phyloP scores from a whole-genome alignment of 1,140 invertebrate genomes.

The Ooceraea biroi region DNA sequence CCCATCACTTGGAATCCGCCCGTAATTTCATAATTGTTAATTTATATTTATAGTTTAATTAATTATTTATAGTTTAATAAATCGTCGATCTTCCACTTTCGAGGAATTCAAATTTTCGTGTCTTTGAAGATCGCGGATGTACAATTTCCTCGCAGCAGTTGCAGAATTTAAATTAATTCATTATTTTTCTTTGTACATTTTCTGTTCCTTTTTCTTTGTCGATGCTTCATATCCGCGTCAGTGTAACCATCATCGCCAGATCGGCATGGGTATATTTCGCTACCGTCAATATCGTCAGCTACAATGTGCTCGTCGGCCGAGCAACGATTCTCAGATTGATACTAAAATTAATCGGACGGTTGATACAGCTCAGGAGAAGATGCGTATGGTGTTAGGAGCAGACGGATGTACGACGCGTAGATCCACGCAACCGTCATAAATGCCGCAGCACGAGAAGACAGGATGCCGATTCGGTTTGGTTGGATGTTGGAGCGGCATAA shows the following conservation, averaged over 20 bases:
- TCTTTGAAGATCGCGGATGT: too few species aligned
- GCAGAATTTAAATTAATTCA: too few species aligned
- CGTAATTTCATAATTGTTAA: too few species aligned
- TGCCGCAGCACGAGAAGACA: slow-evolving; percentile 1
- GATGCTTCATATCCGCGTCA: too few species aligned
- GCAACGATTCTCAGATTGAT: slow-evolving; percentile 63
- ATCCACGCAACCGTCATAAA: slow-evolving; percentile 42
- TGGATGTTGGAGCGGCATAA: slow-evolving; percentile 35
- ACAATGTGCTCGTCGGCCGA: slow-evolving; percentile 20
- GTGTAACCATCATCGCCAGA: too few species aligned
- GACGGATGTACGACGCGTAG: slow-evolving; percentile 8
- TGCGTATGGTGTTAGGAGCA: slow-evolving; percentile 30
- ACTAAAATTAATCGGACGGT: slow-evolving; percentile 67
- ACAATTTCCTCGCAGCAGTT: too few species aligned
- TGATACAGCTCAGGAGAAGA: slow-evolving; percentile 36
- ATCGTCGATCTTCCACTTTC: too few species aligned
- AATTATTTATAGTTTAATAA: too few species aligned
- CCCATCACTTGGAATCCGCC: not conserved
- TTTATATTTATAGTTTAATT: too few species aligned
- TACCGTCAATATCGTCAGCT: not conserved
- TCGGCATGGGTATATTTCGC: not conserved
- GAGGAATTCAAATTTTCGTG: too few species aligned
- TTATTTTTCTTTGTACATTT: too few species aligned
- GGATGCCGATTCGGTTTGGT: slow-evolving; percentile 36
- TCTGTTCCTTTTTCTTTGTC: too few species aligned